These are phyloP conservation scores for Rhopalosiphum maidis DNA, from an alignment of 1,140 invertebrate genomes.

Conservation along the genomic window DNA sequence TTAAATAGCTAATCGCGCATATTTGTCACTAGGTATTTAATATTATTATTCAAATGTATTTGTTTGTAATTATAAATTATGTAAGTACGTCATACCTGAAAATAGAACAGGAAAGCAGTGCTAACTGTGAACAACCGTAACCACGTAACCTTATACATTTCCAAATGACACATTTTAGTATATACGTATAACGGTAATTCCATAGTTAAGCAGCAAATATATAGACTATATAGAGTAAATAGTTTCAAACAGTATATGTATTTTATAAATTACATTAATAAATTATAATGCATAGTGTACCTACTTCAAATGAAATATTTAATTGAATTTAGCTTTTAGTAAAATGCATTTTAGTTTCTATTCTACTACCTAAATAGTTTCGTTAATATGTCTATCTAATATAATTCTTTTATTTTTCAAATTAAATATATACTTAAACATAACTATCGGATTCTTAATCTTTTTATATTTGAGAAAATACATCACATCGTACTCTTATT, in stretches of 20 bases:
- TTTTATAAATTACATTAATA: constrained; percentile 2
- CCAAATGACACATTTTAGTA: neutral
- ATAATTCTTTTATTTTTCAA: neutral
- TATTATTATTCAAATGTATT: neutral
- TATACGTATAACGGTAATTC: neutral
- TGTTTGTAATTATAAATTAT: neutral
- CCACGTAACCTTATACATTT: neutral
- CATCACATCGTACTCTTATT: neutral
- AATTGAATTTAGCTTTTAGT: neutral
- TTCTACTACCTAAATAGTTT: neutral
- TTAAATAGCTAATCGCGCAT: neutral
- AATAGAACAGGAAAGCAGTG: neutral
- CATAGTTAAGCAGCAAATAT: neutral
- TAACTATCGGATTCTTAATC: neutral
- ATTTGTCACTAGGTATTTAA: neutral
- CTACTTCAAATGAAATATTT: neutral
- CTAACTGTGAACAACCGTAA: neutral
- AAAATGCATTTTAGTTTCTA: neutral
- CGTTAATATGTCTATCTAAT: neutral
- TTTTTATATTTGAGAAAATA: neutral
- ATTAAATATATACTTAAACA: neutral
- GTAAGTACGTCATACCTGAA: neutral
- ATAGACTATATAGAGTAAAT: neutral
- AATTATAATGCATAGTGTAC: neutral
- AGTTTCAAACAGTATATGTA: neutral